A percentile compares a stretch with the other conserved stretches of the same genome.
Evolutionary conservation across 2,113 vertebrate species (phyloP).

Genomic region (Engraulis encrasicolus): DNA sequence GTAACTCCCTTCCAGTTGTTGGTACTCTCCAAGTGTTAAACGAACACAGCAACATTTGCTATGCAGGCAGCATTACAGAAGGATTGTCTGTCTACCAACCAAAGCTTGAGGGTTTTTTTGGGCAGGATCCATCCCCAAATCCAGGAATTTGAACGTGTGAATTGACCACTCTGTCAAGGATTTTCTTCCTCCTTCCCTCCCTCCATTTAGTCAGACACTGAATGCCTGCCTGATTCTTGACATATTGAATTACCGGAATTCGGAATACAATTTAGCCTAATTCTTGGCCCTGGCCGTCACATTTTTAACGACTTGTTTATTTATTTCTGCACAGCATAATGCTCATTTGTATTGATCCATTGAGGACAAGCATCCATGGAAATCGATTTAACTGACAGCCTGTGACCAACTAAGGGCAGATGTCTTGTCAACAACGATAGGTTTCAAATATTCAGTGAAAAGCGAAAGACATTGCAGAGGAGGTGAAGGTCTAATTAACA

Average conservation of each 20-base stretch:
- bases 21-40: too few relatives aligned
- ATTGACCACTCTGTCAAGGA: not conserved
- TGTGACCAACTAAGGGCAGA: not conserved
- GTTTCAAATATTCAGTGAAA: not conserved
- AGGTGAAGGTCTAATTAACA: not conserved
- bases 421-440: not conserved
- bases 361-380: not conserved
- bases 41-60: too few relatives aligned
- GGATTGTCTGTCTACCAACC: constrained; percentile 4
- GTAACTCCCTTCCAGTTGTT: too few relatives aligned
- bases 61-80: not conserved
- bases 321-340: too few relatives aligned
- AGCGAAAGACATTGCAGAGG: not conserved
- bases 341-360: constrained; percentile 14
- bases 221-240: not conserved
- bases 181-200: too few relatives aligned
- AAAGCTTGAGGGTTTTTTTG: not conserved
- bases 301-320: too few relatives aligned
- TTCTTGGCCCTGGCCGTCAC: not conserved
- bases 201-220: not conserved
- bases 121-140: not conserved
- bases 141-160: constrained; percentile 11
- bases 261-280: not conserved
- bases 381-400: not conserved
- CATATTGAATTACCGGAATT: constrained; percentile 8